Percentiles rank a stretch among this genome's conserved stretches.
Evolutionary conservation across 2,888 invertebrate genomes (phyloP).

Genomic region (Pedicia rivosa): DNA sequence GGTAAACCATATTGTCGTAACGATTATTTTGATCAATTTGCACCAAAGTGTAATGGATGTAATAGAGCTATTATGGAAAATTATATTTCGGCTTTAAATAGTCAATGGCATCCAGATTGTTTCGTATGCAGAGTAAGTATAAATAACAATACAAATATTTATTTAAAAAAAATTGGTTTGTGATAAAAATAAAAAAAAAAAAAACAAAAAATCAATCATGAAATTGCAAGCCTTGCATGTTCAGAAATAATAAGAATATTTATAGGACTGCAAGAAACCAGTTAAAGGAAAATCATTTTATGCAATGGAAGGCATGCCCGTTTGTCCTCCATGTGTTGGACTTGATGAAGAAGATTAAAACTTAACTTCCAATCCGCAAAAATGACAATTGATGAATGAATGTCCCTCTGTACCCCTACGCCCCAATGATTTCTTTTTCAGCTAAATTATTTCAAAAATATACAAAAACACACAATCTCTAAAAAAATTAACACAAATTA

Average conservation of each 20-base stretch:
- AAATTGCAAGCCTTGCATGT: no score
- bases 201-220: no score
- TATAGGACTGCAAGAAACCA: constrained; percentile 83
- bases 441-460: no score
- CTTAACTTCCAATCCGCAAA: no score
- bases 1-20: constrained; percentile 92
- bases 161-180: constrained; percentile 18
- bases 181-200: constrained; percentile 5
- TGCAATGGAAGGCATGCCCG: constrained; percentile 92
- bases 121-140: constrained; percentile 93
- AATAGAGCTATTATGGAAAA: constrained; percentile 92
- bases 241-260: constrained; percentile 13
- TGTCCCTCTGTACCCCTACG: no score
- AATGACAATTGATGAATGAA: no score
- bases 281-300: constrained; percentile 94
- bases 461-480: no score
- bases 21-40: constrained; percentile 96
- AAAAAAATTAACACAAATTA: no score
- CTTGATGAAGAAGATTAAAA: constrained; percentile 67
- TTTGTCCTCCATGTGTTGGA: constrained; percentile 86
- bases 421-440: no score
- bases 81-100: constrained; percentile 92
- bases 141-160: constrained; percentile 3
- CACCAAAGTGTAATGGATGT: constrained; percentile 95
- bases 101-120: constrained; percentile 97